Base-by-base conservation (phyloP, 2,113 vertebrate genomes). In the Poeciliopsis turrubarensis region DNA sequence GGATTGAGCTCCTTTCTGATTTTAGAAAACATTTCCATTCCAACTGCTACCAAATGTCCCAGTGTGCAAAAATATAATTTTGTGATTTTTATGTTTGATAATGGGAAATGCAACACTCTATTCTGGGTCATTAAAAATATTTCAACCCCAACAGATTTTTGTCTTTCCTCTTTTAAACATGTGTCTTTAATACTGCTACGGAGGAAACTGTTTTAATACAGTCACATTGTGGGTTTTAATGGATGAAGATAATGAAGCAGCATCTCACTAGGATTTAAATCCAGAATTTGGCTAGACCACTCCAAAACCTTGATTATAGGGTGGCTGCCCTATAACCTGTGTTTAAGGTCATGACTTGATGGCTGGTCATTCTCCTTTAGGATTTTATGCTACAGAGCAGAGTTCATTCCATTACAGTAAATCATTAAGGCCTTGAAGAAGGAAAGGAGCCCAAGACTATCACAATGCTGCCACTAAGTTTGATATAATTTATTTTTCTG, bases 1-100 rank as follows among this genome's bases (percentile, higher is more conserved):
- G 44, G 80, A 79, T 60, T 31, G 63, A 89, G 70, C 79, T 73
- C 62, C 68, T 75, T 81, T 88, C 85, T 88, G 78, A 88, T 89
- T 91, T 87, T 74, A 83, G 77, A 89, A 87, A 86, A 80, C 77
- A 80, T 89, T 91, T 87, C 87, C 84, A 87, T 90, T 86, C 89
- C 81, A 89, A 75, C 75, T 57, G 80, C 71, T 69, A 73, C 81
- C 82, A 80, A 90, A 84, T 82, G 84, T 87, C 75, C 87, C 83
- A 85, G 79, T 81, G 87, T 92, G 79, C 82, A 81, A 86, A 79
- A 78, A 83, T 65, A 73, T 73, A 63, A 66, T 30, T 54, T 14
- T 65, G 54, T 71, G 73, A 63, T 68, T 30, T 54, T 14, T 67
- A 60, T 73, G 78, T 68, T 51, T 72, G 65, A 73, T 17, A 64